Percentiles rank a stretch among this genome's conserved stretches.
Conservation (phyloP, 2,888 invertebrate species). For the Heliconius sara region DNA sequence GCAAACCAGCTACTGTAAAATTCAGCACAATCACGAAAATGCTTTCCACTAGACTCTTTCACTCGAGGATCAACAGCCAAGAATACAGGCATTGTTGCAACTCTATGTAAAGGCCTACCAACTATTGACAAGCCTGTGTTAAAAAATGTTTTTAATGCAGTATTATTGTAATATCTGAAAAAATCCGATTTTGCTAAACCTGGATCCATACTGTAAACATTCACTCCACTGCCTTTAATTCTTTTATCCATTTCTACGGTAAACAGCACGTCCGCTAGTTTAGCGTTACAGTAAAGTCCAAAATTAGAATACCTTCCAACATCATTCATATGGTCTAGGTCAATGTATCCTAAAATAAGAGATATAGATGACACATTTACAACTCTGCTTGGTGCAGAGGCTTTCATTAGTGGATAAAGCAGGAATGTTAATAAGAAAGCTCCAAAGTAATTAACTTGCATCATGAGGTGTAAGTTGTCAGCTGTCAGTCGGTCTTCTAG, state of each 20-base stretch:
- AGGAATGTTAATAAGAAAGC: conserved; percentile 67
- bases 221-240: conserved; percentile 82
- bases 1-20: conserved; percentile 73
- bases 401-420: conserved; percentile 62
- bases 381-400: conserved; percentile 67
- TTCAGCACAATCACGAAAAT: conserved; percentile 67
- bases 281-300: conserved; percentile 81
- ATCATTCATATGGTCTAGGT: conserved; percentile 89
- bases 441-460: conserved; percentile 83
- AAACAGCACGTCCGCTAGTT: conserved; percentile 64
- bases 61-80: conserved; percentile 63
- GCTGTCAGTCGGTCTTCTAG: conserved; percentile 74
- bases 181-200: conserved; percentile 91
- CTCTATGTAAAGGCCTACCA: conserved; percentile 59
- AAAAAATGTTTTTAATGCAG: conserved; percentile 52
- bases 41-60: conserved; percentile 62
- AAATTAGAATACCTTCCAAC: conserved; percentile 85
- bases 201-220: conserved; percentile 92
- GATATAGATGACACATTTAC: conserved; percentile 79
- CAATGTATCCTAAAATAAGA: conserved; percentile 86
- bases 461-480: conserved; percentile 85
- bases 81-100: conserved; percentile 66
- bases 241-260: conserved; percentile 81
- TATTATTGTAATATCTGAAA: conserved; percentile 82
- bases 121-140: conserved; percentile 56